These are phyloP conservation scores for Sarcophaga bullata DNA, from an alignment of 1,140 invertebrate genomes.

Conservation along the genomic window DNA sequence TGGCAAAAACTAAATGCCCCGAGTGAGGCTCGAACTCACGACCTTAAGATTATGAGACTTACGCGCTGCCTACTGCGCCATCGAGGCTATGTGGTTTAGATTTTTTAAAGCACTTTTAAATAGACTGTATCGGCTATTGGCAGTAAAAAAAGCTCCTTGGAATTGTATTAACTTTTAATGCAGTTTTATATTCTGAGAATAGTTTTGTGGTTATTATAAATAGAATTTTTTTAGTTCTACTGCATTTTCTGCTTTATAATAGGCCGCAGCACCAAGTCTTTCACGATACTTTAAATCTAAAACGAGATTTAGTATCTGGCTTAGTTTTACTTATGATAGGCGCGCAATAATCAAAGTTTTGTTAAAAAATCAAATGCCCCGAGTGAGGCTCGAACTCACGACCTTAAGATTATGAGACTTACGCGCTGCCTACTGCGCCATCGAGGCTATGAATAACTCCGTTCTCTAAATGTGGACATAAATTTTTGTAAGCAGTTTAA, in stretches of 20 bases:
- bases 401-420: conserved; percentile 98
- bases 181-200: no score
- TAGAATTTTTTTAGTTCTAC: no score
- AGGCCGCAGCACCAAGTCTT: no score
- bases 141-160: conserved; percentile 53
- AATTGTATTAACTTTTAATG: no score
- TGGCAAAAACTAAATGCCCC: conserved; percentile 76
- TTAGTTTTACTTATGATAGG: no score
- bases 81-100: conserved; percentile 71
- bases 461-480: no score
- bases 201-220: no score
- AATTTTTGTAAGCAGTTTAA: no score
- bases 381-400: conserved; percentile 96
- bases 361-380: conserved; percentile 71
- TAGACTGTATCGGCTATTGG: background rate
- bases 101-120: background rate
- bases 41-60: conserved; percentile 98
- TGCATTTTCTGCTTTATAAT: no score
- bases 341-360: no score
- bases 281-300: no score
- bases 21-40: conserved; percentile 96
- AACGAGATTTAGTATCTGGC: no score
- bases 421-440: conserved; percentile 95
- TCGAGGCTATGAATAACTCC: conserved; percentile 71
- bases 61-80: conserved; percentile 95